Base-by-base conservation (phyloP, 2,888 invertebrate genomes). In the Clitarchus hookeri region DNA sequence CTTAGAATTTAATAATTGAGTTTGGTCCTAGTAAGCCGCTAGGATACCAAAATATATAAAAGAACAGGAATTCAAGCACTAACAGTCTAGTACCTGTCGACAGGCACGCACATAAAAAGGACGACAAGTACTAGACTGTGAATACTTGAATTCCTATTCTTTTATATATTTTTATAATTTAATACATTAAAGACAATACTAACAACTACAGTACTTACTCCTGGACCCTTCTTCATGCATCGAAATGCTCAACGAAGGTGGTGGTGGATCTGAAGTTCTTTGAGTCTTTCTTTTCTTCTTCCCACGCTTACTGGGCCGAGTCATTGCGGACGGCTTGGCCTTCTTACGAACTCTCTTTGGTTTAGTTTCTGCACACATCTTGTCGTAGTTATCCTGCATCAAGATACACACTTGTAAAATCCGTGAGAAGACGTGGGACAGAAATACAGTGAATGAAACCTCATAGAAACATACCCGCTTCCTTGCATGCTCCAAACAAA, bases 401-500 rank as follows among this genome's bases (percentile, higher is more conserved):
- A 84, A 11, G 26, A 84, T 44, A 53, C 44, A 26, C 4, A 84
- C 44, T 83, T 83, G n/a, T 83, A 48, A 48, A 48, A 48, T 8
- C 27, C 78, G 83, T 65, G 84, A 86, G 86, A 84, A 80, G 65
- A 84, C 65, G 44, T 65, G 85, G 80, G 25, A 44, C 44, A 84
- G 27, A 26, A 85, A 85, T n/a, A 82, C n/a, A 80, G 84, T 53
- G 13, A 23, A 53, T 44, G 44, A 25, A 65, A 82, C 8, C 44
- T 78, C 77, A 65, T 9, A 65, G 65, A 23, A 65, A 65, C 92
- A 90, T 90, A 95, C 95, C 91, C 96, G 93, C 91, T 96, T 96
- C 91, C 96, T 94, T 0, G 96, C 96, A 91, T 98, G 98, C 89
- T 96, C 96, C 12, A 95, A 93, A 91, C 98, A 98, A 12, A 98